These are phyloP conservation scores for Eumacrocentrus americanus DNA, from an alignment of 2,888 invertebrate species.

Conservation along the genomic window DNA sequence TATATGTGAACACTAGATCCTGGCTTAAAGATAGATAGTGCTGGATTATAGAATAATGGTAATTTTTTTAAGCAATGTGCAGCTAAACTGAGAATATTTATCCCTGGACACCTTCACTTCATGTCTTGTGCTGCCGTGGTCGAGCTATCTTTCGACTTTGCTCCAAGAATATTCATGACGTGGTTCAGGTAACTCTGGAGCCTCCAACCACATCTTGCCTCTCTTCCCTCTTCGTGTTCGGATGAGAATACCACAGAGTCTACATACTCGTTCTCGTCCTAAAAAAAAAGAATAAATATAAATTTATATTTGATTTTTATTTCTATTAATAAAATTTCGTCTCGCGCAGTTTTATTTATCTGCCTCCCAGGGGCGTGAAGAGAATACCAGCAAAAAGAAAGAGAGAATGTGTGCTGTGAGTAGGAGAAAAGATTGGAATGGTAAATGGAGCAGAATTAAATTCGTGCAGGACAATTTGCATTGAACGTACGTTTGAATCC, in stretches of 20 bases:
- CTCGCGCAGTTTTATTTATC: background rate
- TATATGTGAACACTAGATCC: slow-evolving; percentile 16
- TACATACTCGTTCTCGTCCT: background rate
- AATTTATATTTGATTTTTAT: background rate
- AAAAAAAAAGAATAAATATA: background rate
- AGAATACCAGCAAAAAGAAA: background rate
- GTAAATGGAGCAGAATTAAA: slow-evolving; percentile 29
- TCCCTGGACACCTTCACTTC: no score
- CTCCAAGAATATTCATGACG: slow-evolving; percentile 1
- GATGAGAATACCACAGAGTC: no score
- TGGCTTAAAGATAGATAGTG: no score
- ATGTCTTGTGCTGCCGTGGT: no score
- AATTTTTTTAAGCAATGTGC: slow-evolving; percentile 5
- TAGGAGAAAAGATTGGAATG: slow-evolving; percentile 10
- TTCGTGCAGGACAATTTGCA: slow-evolving; percentile 28
- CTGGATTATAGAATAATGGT: no score
- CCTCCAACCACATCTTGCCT: no score
- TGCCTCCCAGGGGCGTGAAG: background rate
- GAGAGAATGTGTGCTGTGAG: background rate
- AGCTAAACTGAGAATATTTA: no score
- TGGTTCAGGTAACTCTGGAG: no score
- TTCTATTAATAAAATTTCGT: background rate
- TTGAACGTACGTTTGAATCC: slow-evolving; percentile 27
- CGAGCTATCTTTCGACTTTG: slow-evolving; percentile 12
- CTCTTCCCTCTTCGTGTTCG: background rate